These are phyloP conservation scores for Hemichromis elongatus DNA, from an alignment of 2,113 vertebrate genomes.

Conservation along the genomic window DNA sequence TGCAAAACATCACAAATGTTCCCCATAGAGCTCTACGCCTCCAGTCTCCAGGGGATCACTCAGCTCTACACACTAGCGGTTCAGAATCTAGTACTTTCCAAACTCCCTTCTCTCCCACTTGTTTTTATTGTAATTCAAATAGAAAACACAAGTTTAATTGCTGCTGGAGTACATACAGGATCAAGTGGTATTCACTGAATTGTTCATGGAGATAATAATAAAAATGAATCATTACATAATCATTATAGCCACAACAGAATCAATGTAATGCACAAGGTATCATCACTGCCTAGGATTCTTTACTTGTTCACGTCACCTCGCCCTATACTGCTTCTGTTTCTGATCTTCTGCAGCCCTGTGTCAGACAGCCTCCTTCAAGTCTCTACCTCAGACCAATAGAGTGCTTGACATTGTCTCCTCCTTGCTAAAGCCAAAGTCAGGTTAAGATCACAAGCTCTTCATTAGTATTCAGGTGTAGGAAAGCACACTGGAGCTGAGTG, in stretches of 20 bases:
- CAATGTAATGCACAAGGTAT: neutral
- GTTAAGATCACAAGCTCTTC: slow-evolving; percentile 37
- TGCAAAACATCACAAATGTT: slow-evolving; percentile 46
- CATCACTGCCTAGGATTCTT: neutral
- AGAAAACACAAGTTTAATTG: slow-evolving; percentile 14
- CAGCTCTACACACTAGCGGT: slow-evolving; percentile 4
- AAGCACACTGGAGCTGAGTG: slow-evolving; percentile 26
- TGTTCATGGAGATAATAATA: neutral
- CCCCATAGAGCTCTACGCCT: slow-evolving; percentile 47
- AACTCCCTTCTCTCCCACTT: slow-evolving; percentile 13
- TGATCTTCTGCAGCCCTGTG: neutral
- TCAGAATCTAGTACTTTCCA: slow-evolving; percentile 18
- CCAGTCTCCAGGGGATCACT: slow-evolving; percentile 32
- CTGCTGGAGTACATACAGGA: neutral
- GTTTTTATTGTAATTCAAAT: slow-evolving; percentile 11
- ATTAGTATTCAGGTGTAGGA: slow-evolving; percentile 48
- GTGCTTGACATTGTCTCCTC: slow-evolving; percentile 36
- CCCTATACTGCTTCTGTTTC: neutral
- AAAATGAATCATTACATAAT: neutral
- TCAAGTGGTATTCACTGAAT: neutral
- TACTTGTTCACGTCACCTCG: neutral
- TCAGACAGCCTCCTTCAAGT: neutral
- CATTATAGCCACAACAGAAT: neutral
- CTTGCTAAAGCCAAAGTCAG: slow-evolving; percentile 35
- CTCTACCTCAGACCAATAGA: neutral